These are phyloP conservation scores for Scytalopus superciliaris DNA, from an alignment of 2,113 vertebrate species.

Conservation along the genomic window DNA sequence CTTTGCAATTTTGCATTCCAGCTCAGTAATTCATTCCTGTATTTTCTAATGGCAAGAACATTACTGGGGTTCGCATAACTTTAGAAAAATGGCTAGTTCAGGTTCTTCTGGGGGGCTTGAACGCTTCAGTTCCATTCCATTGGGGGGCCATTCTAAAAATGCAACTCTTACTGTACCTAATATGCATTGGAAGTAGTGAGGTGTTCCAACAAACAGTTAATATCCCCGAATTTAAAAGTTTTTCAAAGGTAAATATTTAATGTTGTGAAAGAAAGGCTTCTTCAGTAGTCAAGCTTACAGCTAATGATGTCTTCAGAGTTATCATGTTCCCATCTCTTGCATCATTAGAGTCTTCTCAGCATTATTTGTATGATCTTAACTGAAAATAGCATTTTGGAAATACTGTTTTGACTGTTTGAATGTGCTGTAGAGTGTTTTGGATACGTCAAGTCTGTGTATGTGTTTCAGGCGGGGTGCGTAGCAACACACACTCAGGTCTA, in stretches of 20 bases:
- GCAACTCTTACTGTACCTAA: neutral
- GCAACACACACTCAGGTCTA: neutral
- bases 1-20: constrained; percentile 46
- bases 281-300: neutral
- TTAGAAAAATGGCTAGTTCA: neutral
- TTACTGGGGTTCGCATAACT: neutral
- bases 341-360: neutral
- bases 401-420: rapidly evolving
- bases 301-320: neutral
- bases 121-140: neutral
- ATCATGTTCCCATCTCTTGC: neutral
- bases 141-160: neutral
- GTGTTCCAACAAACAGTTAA: neutral
- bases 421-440: neutral
- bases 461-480: rapidly evolving
- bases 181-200: neutral
- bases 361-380: neutral
- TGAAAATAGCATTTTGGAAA: neutral
- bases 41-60: neutral
- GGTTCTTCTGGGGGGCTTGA: neutral
- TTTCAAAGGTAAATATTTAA: neutral
- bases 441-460: rapidly evolving
- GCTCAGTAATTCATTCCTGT: neutral
- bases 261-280: neutral
- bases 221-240: neutral